Conservation (phyloP, 2,888 invertebrate genomes). For the Mythimna vitellina region DNA sequence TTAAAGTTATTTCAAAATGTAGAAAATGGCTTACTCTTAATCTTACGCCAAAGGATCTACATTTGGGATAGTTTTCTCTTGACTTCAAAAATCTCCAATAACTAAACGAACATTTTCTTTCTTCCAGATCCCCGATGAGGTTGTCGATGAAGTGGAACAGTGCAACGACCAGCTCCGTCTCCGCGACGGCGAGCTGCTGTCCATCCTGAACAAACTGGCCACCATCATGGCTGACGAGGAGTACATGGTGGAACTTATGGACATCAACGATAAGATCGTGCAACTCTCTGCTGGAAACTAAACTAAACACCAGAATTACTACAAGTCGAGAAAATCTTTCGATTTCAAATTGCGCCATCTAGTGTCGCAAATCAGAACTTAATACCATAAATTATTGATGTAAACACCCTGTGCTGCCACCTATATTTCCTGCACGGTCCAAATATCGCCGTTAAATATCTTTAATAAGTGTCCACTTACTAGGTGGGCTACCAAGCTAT, state of each 20-base stretch:
- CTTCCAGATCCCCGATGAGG: constrained; percentile 92
- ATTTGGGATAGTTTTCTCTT: too few relatives aligned
- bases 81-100: background rate
- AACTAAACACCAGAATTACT: constrained; percentile 31
- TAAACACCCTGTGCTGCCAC: background rate
- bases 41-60: too few relatives aligned
- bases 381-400: background rate
- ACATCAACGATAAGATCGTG: constrained; percentile 93
- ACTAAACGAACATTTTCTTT: background rate
- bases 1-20: too few relatives aligned
- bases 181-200: constrained; percentile 92
- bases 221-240: constrained; percentile 93
- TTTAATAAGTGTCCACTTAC: background rate
- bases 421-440: background rate
- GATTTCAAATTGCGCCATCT: background rate
- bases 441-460: background rate
- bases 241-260: constrained; percentile 94
- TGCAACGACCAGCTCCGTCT: constrained; percentile 94
- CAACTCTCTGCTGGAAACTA: constrained; percentile 84
- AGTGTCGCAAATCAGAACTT: background rate
- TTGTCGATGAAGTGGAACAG: constrained; percentile 92
- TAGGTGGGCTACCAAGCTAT: background rate
- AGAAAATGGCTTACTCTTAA: too few relatives aligned
- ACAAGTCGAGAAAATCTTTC: background rate
- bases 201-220: constrained; percentile 92